A percentile compares a stretch with the other conserved stretches of the same genome.
Conservation (phyloP, 2,888 invertebrate genomes). For the Beris chalybata region DNA sequence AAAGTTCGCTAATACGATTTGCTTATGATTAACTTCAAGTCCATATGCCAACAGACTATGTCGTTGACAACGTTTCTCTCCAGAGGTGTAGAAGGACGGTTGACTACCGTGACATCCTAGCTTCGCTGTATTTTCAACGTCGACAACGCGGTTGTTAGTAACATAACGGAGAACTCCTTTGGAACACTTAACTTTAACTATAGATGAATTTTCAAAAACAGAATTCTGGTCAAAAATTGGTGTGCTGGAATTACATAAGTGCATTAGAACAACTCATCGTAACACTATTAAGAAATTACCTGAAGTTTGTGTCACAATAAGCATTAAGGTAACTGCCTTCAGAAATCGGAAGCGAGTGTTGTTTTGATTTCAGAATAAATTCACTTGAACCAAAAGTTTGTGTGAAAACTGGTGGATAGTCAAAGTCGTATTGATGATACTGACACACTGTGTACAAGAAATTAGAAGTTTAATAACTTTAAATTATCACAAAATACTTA, state of each 20-base stretch:
- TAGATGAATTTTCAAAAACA: not conserved
- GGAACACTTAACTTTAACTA: constrained; percentile 4
- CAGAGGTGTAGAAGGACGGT: not conserved
- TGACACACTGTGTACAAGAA: not conserved
- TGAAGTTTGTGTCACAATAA: constrained; percentile 19
- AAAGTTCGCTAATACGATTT: constrained; percentile 2
- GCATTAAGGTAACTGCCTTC: constrained; percentile 4
- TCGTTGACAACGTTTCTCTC: not conserved
- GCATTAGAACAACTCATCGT: not conserved
- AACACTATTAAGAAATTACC: not conserved
- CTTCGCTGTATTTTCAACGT: not conserved
- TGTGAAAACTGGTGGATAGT: constrained; percentile 19
- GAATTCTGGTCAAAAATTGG: not conserved
- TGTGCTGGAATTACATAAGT: not conserved
- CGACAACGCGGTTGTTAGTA: not conserved
- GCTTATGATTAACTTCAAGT: not conserved
- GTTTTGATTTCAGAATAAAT: not conserved
- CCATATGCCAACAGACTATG: constrained; percentile 7
- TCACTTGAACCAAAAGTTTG: not conserved
- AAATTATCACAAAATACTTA: no score
- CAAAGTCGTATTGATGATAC: not conserved
- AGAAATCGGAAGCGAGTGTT: not conserved
- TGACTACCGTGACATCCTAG: constrained; percentile 17
- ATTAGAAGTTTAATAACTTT: no score
- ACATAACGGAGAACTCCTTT: constrained; percentile 1